A percentile compares a stretch with the other conserved stretches of the same genome.
Conservation (phyloP, 2,797 vertebrate species). For the Gouania willdenowi region DNA sequence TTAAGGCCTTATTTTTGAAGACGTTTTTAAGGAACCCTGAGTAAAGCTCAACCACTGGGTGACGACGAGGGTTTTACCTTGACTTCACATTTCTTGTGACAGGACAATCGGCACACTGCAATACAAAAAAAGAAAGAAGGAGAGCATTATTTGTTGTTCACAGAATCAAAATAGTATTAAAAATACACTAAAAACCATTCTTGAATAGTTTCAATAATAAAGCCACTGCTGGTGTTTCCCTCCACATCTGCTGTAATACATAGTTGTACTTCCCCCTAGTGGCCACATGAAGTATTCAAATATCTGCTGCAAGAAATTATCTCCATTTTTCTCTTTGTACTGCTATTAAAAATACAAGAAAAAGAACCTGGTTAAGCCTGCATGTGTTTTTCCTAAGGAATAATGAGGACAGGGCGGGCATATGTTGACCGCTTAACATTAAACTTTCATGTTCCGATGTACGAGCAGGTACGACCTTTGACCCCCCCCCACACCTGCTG, state of each 20-base stretch:
- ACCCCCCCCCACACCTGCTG: conserved; percentile 33
- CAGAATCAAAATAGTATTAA: too few species aligned
- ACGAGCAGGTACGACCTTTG: conserved; percentile 12
- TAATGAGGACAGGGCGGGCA: too few species aligned
- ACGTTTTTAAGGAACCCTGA: too few species aligned
- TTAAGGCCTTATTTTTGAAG: too few species aligned
- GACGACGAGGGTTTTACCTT: conserved; percentile 63
- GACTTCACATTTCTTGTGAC: conserved; percentile 71
- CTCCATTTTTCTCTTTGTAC: too few species aligned
- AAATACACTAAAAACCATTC: background rate
- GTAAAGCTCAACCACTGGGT: too few species aligned
- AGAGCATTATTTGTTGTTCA: background rate
- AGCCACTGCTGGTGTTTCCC: background rate
- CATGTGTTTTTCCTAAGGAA: too few species aligned
- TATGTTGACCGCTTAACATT: background rate
- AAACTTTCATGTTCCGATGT: background rate
- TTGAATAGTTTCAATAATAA: conserved; percentile 4
- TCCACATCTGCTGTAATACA: too few species aligned
- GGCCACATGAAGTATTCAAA: conserved; percentile 24
- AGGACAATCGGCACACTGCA: conserved; percentile 61
- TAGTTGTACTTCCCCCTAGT: conserved; percentile 57
- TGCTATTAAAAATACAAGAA: too few species aligned
- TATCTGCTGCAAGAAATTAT: background rate
- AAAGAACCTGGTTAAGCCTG: too few species aligned
- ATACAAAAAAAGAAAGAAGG: conserved; percentile 11